Conservation (phyloP, 2,888 invertebrate genomes). For the Microctonus aethiopoides region DNA sequence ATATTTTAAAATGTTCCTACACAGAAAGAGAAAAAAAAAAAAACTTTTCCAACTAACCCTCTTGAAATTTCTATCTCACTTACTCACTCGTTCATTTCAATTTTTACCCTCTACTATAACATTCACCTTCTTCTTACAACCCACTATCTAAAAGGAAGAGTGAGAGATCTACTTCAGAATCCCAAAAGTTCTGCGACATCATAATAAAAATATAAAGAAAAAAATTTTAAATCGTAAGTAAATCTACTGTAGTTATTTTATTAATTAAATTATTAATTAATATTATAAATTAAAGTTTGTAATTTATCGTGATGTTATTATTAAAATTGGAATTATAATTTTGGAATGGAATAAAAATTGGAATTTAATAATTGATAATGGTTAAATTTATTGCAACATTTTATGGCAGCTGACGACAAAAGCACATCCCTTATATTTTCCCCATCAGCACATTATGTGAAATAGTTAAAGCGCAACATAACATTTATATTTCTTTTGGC, state of each 20-base stretch:
- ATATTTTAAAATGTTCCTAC: slow-evolving; percentile 43
- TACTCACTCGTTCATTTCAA: slow-evolving; percentile 42
- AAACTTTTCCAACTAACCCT: too few relatives aligned
- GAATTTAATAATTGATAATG: too few relatives aligned
- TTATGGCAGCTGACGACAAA: not conserved
- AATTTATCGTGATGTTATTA: too few relatives aligned
- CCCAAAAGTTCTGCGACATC: too few relatives aligned
- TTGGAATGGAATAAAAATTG: too few relatives aligned
- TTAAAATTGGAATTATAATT: not conserved
- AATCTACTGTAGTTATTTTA: too few relatives aligned
- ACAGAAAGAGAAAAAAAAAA: slow-evolving; percentile 32
- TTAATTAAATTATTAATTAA: too few relatives aligned
- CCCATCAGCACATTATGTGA: not conserved
- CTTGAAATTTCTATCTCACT: too few relatives aligned
- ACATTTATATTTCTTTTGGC: slow-evolving; percentile 23
- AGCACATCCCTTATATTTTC: not conserved
- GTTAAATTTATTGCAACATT: not conserved
- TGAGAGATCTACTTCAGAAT: too few relatives aligned
- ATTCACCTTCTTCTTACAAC: slow-evolving; percentile 26
- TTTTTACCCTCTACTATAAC: slow-evolving; percentile 28
- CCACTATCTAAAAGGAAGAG: not conserved
- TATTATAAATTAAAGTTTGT: too few relatives aligned
- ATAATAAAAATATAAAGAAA: too few relatives aligned
- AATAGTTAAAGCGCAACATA: not conserved
- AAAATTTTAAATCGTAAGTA: too few relatives aligned